A percentile compares a stretch with the other conserved stretches of the same genome.
These are phyloP conservation scores for Nyctalus aviator DNA, from an alignment of 2,797 vertebrate species.

Conservation along the genomic window DNA sequence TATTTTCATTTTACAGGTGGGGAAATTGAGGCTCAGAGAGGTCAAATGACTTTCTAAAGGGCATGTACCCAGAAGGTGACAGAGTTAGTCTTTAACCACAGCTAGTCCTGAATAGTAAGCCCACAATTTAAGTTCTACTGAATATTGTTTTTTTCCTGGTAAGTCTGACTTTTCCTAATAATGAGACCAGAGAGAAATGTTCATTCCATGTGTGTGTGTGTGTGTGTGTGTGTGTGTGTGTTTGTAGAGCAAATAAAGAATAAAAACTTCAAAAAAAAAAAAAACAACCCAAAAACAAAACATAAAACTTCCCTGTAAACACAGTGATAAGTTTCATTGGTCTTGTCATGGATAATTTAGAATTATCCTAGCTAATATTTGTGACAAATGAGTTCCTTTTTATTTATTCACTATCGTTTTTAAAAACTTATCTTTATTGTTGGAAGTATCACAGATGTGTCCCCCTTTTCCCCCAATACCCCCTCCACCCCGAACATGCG, in stretches of 20 bases:
- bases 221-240: too few relatives aligned
- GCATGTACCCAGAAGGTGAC: neutral
- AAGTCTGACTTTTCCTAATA: neutral
- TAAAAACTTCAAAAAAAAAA: constrained; percentile 46
- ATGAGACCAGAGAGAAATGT: constrained; percentile 1
- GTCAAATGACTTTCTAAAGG: neutral
- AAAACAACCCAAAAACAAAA: constrained; percentile 30
- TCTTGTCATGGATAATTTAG: constrained; percentile 61
- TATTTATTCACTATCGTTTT: too few relatives aligned
- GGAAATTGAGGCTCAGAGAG: neutral
- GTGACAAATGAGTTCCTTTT: constrained; percentile 17
- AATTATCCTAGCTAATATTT: constrained; percentile 58
- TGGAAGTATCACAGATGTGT: too few relatives aligned
- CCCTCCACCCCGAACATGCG: too few relatives aligned
- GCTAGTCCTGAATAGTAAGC: neutral
- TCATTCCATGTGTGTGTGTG: too few relatives aligned
- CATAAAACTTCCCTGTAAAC: constrained; percentile 52
- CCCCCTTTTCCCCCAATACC: too few relatives aligned
- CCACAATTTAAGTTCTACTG: constrained; percentile 1
- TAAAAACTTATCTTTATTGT: too few relatives aligned
- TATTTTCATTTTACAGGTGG: neutral
- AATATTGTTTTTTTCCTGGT: constrained; percentile 1
- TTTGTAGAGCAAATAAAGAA: constrained; percentile 62
- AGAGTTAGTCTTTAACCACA: neutral
- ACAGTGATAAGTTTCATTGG: constrained; percentile 29